These are phyloP conservation scores for Tachypleus tridentatus DNA, from an alignment of 1,140 invertebrate species.

Conservation along the genomic window DNA sequence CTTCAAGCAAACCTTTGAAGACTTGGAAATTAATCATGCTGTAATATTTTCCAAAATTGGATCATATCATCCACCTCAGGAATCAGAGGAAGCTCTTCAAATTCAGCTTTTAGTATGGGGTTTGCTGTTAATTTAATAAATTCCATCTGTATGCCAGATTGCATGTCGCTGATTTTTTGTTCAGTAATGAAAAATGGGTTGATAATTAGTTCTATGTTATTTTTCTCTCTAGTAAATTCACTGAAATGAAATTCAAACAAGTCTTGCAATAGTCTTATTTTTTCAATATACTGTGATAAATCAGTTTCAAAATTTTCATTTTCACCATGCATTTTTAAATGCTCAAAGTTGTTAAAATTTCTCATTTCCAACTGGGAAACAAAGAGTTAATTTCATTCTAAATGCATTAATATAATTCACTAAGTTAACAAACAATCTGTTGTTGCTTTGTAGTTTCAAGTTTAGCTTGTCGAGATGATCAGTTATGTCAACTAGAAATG, in stretches of 20 bases:
- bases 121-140: constrained; percentile 2
- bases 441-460: not conserved
- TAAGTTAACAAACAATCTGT: too few relatives aligned
- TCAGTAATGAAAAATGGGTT: constrained; percentile 1
- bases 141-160: not conserved
- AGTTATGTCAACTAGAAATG: not conserved
- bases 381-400: constrained; percentile 5
- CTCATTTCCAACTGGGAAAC: not conserved
- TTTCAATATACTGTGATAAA: not conserved
- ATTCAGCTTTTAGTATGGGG: not conserved
- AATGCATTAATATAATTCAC: not conserved
- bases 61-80: not conserved
- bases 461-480: not conserved
- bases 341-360: not conserved
- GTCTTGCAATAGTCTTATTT: not conserved
- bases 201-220: not conserved
- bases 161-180: constrained; percentile 2
- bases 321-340: constrained; percentile 4
- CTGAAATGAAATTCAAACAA: not conserved
- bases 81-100: not conserved
- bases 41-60: constrained; percentile 3
- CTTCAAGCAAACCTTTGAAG: not conserved
- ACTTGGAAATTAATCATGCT: constrained; percentile 1
- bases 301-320: not conserved
- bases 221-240: not conserved